Conservation (phyloP, 2,888 invertebrate species). For the Yponomeuta cagnagella region DNA sequence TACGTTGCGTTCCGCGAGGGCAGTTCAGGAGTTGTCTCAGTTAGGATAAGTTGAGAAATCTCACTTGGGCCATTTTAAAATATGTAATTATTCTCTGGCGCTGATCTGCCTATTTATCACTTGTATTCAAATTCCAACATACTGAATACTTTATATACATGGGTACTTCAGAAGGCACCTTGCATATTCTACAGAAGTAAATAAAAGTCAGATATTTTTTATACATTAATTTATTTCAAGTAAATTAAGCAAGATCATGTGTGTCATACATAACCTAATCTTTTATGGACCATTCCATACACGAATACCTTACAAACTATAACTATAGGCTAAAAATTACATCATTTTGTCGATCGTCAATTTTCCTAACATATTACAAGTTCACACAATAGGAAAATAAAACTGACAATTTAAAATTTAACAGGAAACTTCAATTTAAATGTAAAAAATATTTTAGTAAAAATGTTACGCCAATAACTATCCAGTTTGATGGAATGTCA, state of each 20-base stretch:
- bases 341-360: neutral
- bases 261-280: neutral
- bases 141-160: no score
- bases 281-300: slow-evolving; percentile 6
- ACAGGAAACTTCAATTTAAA: neutral
- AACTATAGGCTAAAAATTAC: slow-evolving; percentile 5
- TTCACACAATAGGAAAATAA: slow-evolving; percentile 11
- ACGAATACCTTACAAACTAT: slow-evolving; percentile 8
- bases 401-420: neutral
- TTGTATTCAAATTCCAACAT: no score
- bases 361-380: neutral
- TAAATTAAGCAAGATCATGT: slow-evolving; percentile 3
- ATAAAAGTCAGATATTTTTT: slow-evolving; percentile 23
- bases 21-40: no score
- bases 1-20: no score
- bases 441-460: neutral
- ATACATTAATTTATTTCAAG: neutral
- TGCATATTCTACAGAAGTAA: slow-evolving; percentile 4
- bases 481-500: slow-evolving; percentile 4
- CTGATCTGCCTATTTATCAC: no score
- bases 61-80: no score
- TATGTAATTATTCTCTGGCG: no score
- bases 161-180: no score
- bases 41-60: no score
- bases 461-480: neutral